Percentiles rank a stretch among this genome's conserved stretches.
Conservation (phyloP, 2,797 vertebrate genomes). For the Carcharodon carcharias region DNA sequence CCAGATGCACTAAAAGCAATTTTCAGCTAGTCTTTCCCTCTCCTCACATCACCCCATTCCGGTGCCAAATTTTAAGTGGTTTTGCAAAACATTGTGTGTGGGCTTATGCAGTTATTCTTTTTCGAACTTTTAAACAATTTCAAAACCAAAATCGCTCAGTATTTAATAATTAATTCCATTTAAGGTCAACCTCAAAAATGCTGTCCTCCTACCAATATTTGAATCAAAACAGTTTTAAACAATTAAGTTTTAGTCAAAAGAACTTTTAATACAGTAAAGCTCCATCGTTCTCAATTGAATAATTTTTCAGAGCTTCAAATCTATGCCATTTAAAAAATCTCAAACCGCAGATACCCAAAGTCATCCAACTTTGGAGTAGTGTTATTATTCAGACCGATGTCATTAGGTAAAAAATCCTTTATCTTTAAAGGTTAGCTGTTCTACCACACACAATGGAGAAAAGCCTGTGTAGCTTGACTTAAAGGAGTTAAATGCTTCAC, state of each 20-base stretch:
- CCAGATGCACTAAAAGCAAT: not conserved
- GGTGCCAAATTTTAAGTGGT: not conserved
- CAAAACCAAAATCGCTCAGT: not conserved
- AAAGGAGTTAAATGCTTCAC: slow-evolving; percentile 21
- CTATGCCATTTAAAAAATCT: slow-evolving; percentile 5
- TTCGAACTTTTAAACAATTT: not conserved
- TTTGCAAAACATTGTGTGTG: not conserved
- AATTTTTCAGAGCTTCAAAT: slow-evolving; percentile 28
- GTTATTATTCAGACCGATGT: not conserved
- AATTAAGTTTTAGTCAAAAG: not conserved
- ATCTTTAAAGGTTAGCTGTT: slow-evolving; percentile 29
- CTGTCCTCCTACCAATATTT: not conserved
- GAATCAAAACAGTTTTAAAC: slow-evolving; percentile 33
- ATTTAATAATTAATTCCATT: not conserved
- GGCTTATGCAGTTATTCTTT: not conserved
- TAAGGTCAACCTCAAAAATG: slow-evolving; percentile 18
- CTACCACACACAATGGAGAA: slow-evolving; percentile 27
- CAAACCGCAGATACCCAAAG: not conserved
- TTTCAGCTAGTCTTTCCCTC: not conserved
- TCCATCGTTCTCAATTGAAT: not conserved
- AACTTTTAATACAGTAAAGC: slow-evolving; percentile 31
- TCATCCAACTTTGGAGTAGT: not conserved
- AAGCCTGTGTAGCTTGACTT: slow-evolving; percentile 15
- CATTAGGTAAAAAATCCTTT: not conserved
- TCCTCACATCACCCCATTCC: not conserved